These are phyloP conservation scores for Sarcophaga caerulescens DNA, from an alignment of 2,888 invertebrate genomes.

Conservation along the genomic window DNA sequence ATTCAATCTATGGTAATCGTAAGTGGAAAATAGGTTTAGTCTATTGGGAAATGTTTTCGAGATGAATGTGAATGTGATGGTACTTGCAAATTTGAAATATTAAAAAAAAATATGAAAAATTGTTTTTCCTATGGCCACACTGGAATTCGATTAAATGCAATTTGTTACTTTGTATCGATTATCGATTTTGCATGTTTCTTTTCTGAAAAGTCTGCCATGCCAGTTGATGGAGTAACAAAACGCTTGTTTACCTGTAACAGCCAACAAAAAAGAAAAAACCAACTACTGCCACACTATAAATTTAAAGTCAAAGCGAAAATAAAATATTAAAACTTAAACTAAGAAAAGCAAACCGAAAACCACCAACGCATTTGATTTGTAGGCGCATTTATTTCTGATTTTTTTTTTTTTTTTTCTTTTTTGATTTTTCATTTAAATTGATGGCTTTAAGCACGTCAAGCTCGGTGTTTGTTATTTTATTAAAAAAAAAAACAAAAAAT, in stretches of 20 bases:
- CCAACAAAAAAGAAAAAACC: constrained; percentile 23
- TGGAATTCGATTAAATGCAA: constrained; percentile 41
- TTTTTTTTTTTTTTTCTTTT: neutral
- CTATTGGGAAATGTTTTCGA: too few relatives aligned
- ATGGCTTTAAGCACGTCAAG: constrained; percentile 62
- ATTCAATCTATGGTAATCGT: neutral
- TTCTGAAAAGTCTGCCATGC: constrained; percentile 40
- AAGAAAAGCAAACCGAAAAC: constrained; percentile 51
- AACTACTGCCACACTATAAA: constrained; percentile 33
- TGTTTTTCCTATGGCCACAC: constrained; percentile 37
- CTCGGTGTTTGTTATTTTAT: constrained; percentile 45
- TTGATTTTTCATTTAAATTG: constrained; percentile 41
- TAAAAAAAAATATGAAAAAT: too few relatives aligned
- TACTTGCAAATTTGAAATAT: neutral
- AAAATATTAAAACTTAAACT: constrained; percentile 4
- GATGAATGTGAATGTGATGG: neutral
- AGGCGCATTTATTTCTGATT: constrained; percentile 51
- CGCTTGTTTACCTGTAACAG: constrained; percentile 52
- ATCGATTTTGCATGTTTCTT: constrained; percentile 62
- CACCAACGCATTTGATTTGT: constrained; percentile 67
- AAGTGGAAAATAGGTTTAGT: neutral
- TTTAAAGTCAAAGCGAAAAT: neutral
- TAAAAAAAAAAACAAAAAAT: neutral
- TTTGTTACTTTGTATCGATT: constrained; percentile 50
- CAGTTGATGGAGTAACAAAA: constrained; percentile 56